Base-by-base conservation (phyloP, 2,888 invertebrate species). In the Drosophila birchii region DNA sequence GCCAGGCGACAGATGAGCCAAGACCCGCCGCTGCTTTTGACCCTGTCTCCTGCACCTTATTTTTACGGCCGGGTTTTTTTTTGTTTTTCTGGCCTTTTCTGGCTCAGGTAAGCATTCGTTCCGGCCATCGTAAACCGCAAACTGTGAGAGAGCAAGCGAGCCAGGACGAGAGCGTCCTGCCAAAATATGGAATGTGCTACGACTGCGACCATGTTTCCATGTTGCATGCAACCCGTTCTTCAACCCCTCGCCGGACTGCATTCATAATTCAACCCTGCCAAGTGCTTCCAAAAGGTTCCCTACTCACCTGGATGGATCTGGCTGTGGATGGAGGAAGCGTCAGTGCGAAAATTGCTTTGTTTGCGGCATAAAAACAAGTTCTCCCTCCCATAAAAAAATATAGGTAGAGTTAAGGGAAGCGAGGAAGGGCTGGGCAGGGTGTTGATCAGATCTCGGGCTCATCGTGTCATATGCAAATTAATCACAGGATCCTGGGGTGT, bases 401-500 rank as follows among this genome's bases (percentile, higher is more conserved):
- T 20, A 6, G 26, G 20, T 3, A 18, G 26, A 61, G 12, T 34
- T n/a, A 26, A 7, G 29, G 32, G 9, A 53, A 18, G 44, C 49
- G 18, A 18, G 16, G 41, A 41, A 29, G 29, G 47, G 43, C 23
- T 29, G 55, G 29, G 54, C 57, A 39, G 56, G 29, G 54, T 68
- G 41, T 76, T 80, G 85, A 83, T 89, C 87, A 76, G 78, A 86
- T 88, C 36, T 53, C 84, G 68, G 45, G 49, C 57, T 62, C 82
- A 84, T 62, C 82, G 81, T 86, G 86, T 81, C 75, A 78, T 79
- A 87, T 87, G 86, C 83, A 87, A 89, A 87, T 87, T 83, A 88
- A 86, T 81, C 83, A 53, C 51, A 73, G 62, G n/a, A 53, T 51
- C 51, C 60, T 64, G 47, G 63, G 47, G 51, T 57, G 61, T 23